These are phyloP conservation scores for Corydoras sp. DNA, from an alignment of 2,113 vertebrate genomes.

Conservation along the genomic window DNA sequence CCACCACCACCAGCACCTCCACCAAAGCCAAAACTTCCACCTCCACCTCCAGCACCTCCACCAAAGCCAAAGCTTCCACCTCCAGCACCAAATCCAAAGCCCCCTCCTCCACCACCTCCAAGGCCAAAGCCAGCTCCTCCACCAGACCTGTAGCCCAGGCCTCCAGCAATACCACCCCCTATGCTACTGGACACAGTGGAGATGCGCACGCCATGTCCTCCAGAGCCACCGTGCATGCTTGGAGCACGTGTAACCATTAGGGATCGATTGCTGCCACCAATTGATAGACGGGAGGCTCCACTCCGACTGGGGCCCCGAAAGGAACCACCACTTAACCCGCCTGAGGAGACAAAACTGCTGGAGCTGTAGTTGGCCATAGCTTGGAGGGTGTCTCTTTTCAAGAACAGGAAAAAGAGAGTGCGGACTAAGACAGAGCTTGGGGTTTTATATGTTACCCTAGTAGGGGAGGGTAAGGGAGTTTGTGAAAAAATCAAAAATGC, in stretches of 20 bases:
- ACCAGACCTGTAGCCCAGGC: neutral
- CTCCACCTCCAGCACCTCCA: slow-evolving; percentile 51
- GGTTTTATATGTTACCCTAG: slow-evolving; percentile 54
- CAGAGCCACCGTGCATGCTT: slow-evolving; percentile 71
- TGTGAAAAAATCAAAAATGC: slow-evolving; percentile 3
- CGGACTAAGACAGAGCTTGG: slow-evolving; percentile 20
- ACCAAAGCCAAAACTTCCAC: slow-evolving; percentile 17
- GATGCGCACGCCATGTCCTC: slow-evolving; percentile 64
- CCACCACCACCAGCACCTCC: slow-evolving; percentile 52
- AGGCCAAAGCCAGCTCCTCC: slow-evolving; percentile 49
- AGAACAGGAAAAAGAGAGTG: slow-evolving; percentile 44
- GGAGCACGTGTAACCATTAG: slow-evolving; percentile 48
- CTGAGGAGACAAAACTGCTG: slow-evolving; percentile 12
- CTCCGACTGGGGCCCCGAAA: neutral
- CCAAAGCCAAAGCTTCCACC: slow-evolving; percentile 52
- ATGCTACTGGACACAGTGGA: slow-evolving; percentile 36
- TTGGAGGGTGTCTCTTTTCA: slow-evolving; percentile 40
- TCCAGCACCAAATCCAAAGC: slow-evolving; percentile 5
- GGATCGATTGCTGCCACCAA: neutral
- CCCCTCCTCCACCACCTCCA: slow-evolving; percentile 36
- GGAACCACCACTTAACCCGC: slow-evolving; percentile 19
- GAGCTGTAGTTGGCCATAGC: slow-evolving; percentile 30
- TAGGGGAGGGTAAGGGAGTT: slow-evolving; percentile 32
- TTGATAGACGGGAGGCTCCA: neutral
- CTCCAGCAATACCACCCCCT: slow-evolving; percentile 12